Evolutionary conservation across 2,797 vertebrate species (phyloP).

Genomic region (Gallinago stenura): DNA sequence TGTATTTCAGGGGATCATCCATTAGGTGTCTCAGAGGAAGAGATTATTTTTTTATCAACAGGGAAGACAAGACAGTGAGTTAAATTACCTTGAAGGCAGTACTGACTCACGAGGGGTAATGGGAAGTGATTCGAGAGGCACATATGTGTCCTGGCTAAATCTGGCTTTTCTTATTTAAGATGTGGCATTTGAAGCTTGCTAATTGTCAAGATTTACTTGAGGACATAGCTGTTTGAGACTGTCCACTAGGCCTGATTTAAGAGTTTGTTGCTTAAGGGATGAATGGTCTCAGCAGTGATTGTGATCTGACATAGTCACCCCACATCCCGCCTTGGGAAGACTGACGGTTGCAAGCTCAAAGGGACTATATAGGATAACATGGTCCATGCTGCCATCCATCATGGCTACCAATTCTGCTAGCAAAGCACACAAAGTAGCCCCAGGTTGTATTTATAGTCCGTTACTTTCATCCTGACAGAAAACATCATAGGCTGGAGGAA

Average conservation of each 20-base stretch:
- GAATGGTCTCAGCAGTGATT: not conserved
- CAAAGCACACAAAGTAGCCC: not conserved
- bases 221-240: not conserved
- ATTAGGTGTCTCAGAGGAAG: constrained; percentile 61
- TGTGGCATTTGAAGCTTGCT: not conserved
- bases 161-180: not conserved
- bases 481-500: not conserved
- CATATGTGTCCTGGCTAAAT: not conserved
- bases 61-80: constrained; percentile 30
- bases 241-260: not conserved
- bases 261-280: not conserved
- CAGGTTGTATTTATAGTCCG: not conserved
- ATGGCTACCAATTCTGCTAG: not conserved
- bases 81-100: constrained; percentile 54
- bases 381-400: not conserved
- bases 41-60: constrained; percentile 62
- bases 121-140: not conserved
- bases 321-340: not conserved
- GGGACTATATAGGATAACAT: not conserved
- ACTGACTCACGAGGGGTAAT: constrained; percentile 6
- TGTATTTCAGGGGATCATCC: constrained; percentile 65
- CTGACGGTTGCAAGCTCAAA: not conserved
- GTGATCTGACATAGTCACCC: not conserved
- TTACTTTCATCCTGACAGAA: not conserved
- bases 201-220: not conserved